These are phyloP conservation scores for Lasioglossum marginatum DNA, from an alignment of 2,888 invertebrate genomes.

Conservation along the genomic window DNA sequence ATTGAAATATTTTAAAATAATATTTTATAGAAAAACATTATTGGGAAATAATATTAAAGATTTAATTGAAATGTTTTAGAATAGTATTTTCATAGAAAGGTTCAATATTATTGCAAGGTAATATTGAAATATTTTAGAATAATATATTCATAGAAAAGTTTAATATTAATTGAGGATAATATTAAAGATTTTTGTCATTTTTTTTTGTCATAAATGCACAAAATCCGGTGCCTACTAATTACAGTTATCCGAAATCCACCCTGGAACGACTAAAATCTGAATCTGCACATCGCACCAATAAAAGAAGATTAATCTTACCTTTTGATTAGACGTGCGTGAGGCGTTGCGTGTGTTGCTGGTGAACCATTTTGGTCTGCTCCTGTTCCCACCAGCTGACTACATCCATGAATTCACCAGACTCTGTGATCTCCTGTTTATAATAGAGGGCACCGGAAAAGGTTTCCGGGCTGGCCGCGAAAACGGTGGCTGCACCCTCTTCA, in stretches of 20 bases:
- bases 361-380: conserved; percentile 81
- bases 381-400: conserved; percentile 84
- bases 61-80: no score
- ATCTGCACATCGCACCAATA: no score
- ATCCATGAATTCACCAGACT: conserved; percentile 82
- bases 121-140: no score
- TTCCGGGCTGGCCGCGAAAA: conserved; percentile 80
- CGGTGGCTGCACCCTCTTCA: conserved; percentile 79
- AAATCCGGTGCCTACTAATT: neutral
- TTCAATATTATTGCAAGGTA: no score
- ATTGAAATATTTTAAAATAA: no score
- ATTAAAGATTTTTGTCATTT: no score
- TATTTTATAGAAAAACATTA: no score
- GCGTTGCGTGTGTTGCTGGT: conserved; percentile 81
- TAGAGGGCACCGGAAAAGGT: conserved; percentile 80
- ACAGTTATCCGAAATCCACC: neutral
- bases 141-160: no score
- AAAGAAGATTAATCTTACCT: conserved; percentile 56
- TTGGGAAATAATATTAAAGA: no score
- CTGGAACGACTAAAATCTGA: neutral
- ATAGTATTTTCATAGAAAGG: no score
- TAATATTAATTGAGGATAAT: no score
- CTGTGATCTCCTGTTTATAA: conserved; percentile 81
- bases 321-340: conserved; percentile 81
- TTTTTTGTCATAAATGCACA: no score